Percentiles rank a stretch among this genome's conserved stretches.
Conservation (phyloP, 2,888 invertebrate genomes). For the Noctua janthe region DNA sequence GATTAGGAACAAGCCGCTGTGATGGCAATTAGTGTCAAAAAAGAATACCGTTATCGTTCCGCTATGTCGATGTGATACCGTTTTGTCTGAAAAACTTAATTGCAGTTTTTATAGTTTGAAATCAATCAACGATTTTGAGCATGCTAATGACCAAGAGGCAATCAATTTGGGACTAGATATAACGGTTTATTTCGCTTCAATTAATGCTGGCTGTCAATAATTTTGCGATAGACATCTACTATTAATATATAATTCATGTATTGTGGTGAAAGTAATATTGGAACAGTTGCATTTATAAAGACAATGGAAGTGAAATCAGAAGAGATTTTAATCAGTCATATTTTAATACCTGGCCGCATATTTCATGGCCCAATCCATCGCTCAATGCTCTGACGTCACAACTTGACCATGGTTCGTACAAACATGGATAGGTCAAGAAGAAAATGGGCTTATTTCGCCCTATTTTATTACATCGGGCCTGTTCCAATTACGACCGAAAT, state of each 20-base stretch:
- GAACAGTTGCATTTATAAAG: conserved; percentile 11
- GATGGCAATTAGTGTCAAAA: conserved; percentile 26
- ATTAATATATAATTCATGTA: conserved; percentile 6
- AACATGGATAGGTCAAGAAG: conserved; percentile 49
- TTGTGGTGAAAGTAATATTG: conserved; percentile 14
- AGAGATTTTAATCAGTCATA: conserved; percentile 18
- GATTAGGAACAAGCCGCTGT: conserved; percentile 27
- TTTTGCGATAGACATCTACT: conserved; percentile 22
- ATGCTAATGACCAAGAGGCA: conserved; percentile 10
- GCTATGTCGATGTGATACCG: conserved; percentile 17
- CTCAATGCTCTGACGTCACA: conserved; percentile 21
- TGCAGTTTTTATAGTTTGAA: conserved; percentile 21
- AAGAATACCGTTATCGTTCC: conserved; percentile 14
- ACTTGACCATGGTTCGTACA: conserved; percentile 31
- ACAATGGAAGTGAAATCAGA: conserved; percentile 39
- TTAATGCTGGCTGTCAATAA: conserved; percentile 14
- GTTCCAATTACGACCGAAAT: conserved; percentile 62
- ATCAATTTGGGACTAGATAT: conserved; percentile 18
- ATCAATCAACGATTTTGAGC: conserved; percentile 16
- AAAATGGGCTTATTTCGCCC: conserved; percentile 51
- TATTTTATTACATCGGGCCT: conserved; percentile 57
- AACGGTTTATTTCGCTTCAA: conserved; percentile 5
- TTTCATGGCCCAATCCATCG: conserved; percentile 13
- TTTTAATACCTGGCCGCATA: neutral
- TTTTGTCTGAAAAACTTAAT: conserved; percentile 33